Base-by-base conservation (phyloP, 2,113 vertebrate genomes). In the Calidris pugnax region DNA sequence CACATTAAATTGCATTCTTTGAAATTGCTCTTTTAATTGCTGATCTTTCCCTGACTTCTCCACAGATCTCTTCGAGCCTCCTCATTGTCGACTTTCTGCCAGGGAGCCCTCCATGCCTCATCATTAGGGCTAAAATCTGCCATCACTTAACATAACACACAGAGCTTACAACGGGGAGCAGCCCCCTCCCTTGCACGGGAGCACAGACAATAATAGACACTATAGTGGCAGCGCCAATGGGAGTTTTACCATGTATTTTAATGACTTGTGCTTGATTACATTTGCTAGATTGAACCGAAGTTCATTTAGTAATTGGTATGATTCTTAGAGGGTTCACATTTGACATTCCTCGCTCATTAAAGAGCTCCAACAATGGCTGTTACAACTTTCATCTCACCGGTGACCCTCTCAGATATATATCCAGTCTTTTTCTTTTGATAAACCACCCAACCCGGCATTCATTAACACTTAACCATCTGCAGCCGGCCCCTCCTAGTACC, bases 401-500 rank as follows among this genome's bases (percentile, higher is more conserved):
- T 75, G 86, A 96, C 91, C 90, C 66, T 78, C 89, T 93, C 91
- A 51, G 93, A 93, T 89, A 95, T 45, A 77, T 91, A 92, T 85
- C 74, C 87, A 82, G 89, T 47, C 91, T 87, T 76, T 82, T 75
- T 84, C 90, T 95, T 94, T 93, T 93, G 93, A 93, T 95, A 93
- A 96, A 93, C 87, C 81, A 91, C 89, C 74, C 93, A 93, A 73
- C 87, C 80, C 57, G 4, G 81, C 91, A 55, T 89, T 96, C 87
- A 95, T 97, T 96, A 95, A 83, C 93, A 91, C 81, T 89, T 94
- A 95, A 87, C 91, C 91, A 87, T 90, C 96, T 97, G 95, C 94
- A 96, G 89, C 71, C 87, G 89, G 74, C 94, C 78, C 93, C 71
- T 97, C 78, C 94, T 76, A 10, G 83, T 79, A 97, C 89, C 89